Base-by-base conservation (phyloP, 2,888 invertebrate genomes). In the Trichacis sp. region DNA sequence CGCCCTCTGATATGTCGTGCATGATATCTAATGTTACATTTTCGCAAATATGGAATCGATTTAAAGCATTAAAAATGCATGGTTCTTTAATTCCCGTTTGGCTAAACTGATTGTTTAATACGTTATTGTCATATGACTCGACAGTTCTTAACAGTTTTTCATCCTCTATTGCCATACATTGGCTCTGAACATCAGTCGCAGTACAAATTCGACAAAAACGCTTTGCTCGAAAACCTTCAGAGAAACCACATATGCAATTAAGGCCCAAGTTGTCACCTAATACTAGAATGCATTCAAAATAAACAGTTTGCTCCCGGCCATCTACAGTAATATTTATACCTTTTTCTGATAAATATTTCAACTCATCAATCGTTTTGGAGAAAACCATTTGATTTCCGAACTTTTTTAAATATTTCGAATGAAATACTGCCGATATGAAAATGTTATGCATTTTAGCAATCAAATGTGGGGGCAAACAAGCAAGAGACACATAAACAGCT, bases 21-120 rank as follows among this genome's bases (percentile, higher is more conserved):
- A 62, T 51, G 24, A 47, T 38, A 48, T 64, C 64, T 5, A 60
- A 55, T 12, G 58, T 50, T 14, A 47, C 11, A 59, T 68, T 68
- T 43, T 64, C 49, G 24, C n/a, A 49, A 36, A 64, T 48, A 19
- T 68, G 61, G 46, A 64, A 68, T 49, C 65, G 52, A 2, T 29
- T 12, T 47, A 69, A 42, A 14, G 53, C 38, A 54, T 63, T 65
- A 40, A 69, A 65, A 14, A 57, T 24, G 49, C 58, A 69, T 52
- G 14, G 30, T 49, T 69, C 59, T 18, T 67, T 64, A 20, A 70
- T 64, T 11, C 64, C 69, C 20, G 64, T 64, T 51, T n/a, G n/a
- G n/a, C n/a, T n/a, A n/a, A n/a, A n/a, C n/a, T 36, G 17, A 9
- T 17, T 2, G 30, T 52, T 52, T 12, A 20, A 17, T 42, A 52